These are phyloP conservation scores for Poecile montanus DNA, from an alignment of 2,797 vertebrate genomes.

Conservation along the genomic window DNA sequence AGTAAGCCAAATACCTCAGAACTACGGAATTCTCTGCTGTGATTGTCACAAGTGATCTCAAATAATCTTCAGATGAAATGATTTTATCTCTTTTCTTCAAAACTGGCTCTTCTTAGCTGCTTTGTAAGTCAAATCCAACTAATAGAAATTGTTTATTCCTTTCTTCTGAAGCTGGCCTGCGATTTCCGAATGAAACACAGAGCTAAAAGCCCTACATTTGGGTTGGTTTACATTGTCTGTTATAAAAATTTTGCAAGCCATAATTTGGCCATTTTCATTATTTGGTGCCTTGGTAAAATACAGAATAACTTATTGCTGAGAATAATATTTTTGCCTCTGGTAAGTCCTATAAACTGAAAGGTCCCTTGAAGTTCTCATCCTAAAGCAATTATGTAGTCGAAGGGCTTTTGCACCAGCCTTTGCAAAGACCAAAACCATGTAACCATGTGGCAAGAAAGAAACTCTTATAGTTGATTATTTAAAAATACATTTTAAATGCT, in stretches of 20 bases:
- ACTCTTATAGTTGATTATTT: not conserved
- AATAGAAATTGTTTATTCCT: not conserved
- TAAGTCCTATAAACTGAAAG: not conserved
- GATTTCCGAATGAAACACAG: not conserved
- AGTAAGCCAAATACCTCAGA: not conserved
- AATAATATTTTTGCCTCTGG: not conserved
- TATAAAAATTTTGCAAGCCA: not conserved
- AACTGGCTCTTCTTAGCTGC: not conserved
- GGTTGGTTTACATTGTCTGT: not conserved
- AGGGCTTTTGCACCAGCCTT: not conserved
- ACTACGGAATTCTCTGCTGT: not conserved
- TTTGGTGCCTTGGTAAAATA: not conserved
- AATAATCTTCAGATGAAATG: not conserved
- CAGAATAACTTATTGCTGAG: not conserved
- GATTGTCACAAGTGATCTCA: constrained; percentile 6
- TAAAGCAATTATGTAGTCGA: not conserved
- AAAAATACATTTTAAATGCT: not conserved
- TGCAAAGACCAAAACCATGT: not conserved
- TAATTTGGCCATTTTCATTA: not conserved
- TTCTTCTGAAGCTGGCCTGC: not conserved
- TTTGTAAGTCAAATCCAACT: not conserved
- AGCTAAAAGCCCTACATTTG: not conserved
- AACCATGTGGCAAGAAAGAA: not conserved
- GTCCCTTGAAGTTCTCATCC: not conserved
- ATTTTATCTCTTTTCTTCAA: constrained; percentile 20